A percentile compares a stretch with the other conserved stretches of the same genome.
Evolutionary conservation across 2,888 invertebrate genomes (phyloP).

Genomic region (Chironomus tentans): DNA sequence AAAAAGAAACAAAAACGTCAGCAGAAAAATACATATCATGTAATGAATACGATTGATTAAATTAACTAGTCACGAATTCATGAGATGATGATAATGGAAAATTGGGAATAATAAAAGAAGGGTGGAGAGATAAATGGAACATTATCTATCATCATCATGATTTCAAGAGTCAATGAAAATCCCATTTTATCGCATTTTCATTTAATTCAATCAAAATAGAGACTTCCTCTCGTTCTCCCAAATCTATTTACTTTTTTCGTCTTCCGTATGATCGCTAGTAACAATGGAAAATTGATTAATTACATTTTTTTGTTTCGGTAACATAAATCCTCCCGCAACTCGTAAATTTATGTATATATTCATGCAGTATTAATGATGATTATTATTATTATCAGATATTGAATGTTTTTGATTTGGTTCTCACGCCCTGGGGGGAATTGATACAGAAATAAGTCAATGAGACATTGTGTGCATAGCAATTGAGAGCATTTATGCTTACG

Average conservation of each 20-base stretch:
- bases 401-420: background rate
- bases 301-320: background rate
- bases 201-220: constrained; percentile 13
- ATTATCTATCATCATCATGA: background rate
- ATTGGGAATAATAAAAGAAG: background rate
- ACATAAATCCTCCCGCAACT: background rate
- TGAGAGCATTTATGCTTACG: too few relatives aligned
- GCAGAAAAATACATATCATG: background rate
- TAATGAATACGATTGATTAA: background rate
- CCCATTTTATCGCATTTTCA: constrained; percentile 19
- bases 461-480: background rate
- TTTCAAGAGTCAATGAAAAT: constrained; percentile 22
- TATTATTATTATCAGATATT: background rate
- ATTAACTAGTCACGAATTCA: background rate
- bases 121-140: constrained; percentile 1
- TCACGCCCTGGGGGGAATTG: background rate
- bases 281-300: constrained; percentile 24
- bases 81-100: background rate
- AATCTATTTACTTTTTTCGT: too few relatives aligned
- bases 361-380: background rate
- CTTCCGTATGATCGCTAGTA: background rate
- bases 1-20: background rate
- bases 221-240: background rate
- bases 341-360: background rate
- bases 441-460: background rate